A percentile compares a stretch with the other conserved stretches of the same genome.
Conservation (phyloP, 2,113 vertebrate genomes). For the Cheilinus undulatus region DNA sequence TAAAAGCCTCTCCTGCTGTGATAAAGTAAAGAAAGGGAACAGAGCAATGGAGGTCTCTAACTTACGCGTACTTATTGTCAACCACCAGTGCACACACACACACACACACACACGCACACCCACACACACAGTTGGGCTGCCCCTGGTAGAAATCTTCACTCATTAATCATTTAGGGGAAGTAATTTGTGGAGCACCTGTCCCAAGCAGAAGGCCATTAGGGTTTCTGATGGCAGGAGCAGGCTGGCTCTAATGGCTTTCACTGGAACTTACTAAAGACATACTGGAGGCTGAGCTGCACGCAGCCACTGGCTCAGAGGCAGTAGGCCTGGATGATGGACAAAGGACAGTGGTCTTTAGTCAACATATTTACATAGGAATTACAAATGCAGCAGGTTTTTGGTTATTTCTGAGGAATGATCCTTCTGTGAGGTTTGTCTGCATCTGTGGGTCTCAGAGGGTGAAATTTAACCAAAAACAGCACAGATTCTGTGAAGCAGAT, state of each 20-base stretch:
- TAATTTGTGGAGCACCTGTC: conserved; percentile 84
- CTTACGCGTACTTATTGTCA: not conserved
- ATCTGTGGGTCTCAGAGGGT: no score
- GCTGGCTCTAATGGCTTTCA: conserved; percentile 76
- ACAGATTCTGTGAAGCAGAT: no score
- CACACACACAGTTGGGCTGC: conserved; percentile 23
- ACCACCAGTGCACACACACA: conserved; percentile 9
- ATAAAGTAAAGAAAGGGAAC: not conserved
- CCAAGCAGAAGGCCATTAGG: conserved; percentile 79
- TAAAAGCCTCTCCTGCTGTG: not conserved
- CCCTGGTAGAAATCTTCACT: conserved; percentile 67
- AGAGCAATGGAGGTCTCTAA: not conserved
- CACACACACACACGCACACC: conserved; percentile 10
- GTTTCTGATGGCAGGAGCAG: conserved; percentile 68
- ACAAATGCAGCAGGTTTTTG: no score
- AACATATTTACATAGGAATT: not conserved
- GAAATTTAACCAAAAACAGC: no score
- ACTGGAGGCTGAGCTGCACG: conserved; percentile 73
- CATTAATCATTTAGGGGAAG: conserved; percentile 84
- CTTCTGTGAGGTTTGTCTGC: no score
- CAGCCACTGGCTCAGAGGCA: conserved; percentile 52
- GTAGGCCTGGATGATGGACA: not conserved
- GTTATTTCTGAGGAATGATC: no score
- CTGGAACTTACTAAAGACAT: conserved; percentile 78
- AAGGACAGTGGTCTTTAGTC: conserved; percentile 9